A percentile compares a stretch with the other conserved stretches of the same genome.
Conservation (phyloP, 35 echinoderm and acorn worm species). For the Eucidaris tribuloides region DNA sequence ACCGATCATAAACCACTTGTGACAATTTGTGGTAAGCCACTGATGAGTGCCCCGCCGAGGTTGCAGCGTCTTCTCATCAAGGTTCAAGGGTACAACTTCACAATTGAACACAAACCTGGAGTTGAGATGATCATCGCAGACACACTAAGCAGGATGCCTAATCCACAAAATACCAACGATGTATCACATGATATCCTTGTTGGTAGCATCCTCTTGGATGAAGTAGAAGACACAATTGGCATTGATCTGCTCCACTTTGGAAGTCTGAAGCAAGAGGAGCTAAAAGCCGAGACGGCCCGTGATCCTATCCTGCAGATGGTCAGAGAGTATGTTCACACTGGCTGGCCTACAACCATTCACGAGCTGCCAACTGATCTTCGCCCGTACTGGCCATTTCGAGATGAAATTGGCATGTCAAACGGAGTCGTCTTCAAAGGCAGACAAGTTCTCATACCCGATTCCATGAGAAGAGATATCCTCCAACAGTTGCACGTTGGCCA, state of each 20-base stretch:
- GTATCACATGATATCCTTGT: slow-evolving; percentile 33
- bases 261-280: slow-evolving; percentile 15
- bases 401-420: not conserved
- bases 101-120: slow-evolving; percentile 51
- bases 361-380: not conserved
- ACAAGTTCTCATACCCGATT: slow-evolving; percentile 56
- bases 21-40: slow-evolving; percentile 54
- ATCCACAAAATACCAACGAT: slow-evolving; percentile 16
- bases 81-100: slow-evolving; percentile 68
- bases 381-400: not conserved
- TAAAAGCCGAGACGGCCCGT: slow-evolving; percentile 17
- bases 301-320: slow-evolving; percentile 7
- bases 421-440: slow-evolving; percentile 54
- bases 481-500: slow-evolving; percentile 61
- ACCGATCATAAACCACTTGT: slow-evolving; percentile 58
- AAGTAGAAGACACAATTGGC: not conserved
- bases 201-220: not conserved
- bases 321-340: not conserved
- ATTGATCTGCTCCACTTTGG: slow-evolving; percentile 46
- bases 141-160: slow-evolving; percentile 48
- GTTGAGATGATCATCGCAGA: slow-evolving; percentile 43
- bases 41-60: slow-evolving; percentile 67
- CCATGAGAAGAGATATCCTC: slow-evolving; percentile 47
- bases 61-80: slow-evolving; percentile 58
- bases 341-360: slow-evolving; percentile 21